These are phyloP conservation scores for Siniperca scherzeri DNA, from an alignment of 2,797 vertebrate species.

Conservation along the genomic window DNA sequence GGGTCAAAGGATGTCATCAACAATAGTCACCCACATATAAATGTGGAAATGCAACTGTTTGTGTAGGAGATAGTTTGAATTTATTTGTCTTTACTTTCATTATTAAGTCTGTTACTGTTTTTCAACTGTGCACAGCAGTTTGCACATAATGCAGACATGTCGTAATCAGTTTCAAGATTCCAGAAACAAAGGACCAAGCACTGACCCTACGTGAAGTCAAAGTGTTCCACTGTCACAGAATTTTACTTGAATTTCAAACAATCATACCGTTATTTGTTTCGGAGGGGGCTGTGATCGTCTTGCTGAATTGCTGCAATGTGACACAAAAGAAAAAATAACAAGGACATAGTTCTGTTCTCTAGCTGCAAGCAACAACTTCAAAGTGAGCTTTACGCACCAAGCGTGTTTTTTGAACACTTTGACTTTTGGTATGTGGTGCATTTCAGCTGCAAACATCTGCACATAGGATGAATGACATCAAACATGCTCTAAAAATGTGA, in stretches of 20 bases:
- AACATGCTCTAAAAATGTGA: not conserved
- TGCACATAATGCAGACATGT: too few relatives aligned
- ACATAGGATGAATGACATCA: not conserved
- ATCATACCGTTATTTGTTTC: too few relatives aligned
- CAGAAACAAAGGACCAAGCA: not conserved
- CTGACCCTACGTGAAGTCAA: not conserved
- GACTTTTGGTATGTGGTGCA: not conserved
- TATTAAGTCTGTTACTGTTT: not conserved
- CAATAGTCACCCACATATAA: not conserved
- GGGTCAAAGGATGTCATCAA: constrained; percentile 11
- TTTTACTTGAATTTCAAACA: not conserved
- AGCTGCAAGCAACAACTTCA: not conserved
- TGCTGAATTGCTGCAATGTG: not conserved
- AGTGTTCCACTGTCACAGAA: not conserved
- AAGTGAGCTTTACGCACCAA: not conserved
- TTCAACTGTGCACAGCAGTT: not conserved
- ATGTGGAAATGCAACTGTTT: not conserved
- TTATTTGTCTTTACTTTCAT: not conserved
- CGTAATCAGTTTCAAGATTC: not conserved
- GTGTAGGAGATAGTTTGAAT: not conserved
- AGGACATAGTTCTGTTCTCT: not conserved
- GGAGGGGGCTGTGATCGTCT: not conserved
- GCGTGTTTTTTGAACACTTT: not conserved
- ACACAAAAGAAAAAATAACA: not conserved
- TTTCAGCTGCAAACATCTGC: not conserved